These are phyloP conservation scores for Troilus luridus DNA, from an alignment of 2,888 invertebrate genomes.

Conservation along the genomic window DNA sequence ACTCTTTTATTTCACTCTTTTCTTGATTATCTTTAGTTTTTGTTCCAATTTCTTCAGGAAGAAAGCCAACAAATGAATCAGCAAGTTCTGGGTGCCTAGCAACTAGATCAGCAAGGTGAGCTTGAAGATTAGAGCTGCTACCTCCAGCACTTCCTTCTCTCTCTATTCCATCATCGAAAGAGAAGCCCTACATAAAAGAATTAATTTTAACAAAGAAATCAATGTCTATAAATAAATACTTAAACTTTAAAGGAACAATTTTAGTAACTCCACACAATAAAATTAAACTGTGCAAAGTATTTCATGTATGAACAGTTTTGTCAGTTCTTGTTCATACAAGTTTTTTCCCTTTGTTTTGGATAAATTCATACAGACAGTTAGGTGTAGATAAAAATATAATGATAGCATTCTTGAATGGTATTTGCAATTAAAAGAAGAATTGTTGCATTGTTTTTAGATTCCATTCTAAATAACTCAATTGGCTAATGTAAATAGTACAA, in stretches of 20 bases:
- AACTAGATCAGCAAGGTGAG: conserved; percentile 79
- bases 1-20: conserved; percentile 35
- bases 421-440: too few species aligned
- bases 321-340: too few species aligned
- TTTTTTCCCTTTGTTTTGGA: too few species aligned
- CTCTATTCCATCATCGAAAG: conserved; percentile 62
- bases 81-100: conserved; percentile 83
- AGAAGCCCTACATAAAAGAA: conserved; percentile 61
- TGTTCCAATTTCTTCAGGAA: conserved; percentile 11
- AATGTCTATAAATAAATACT: neutral
- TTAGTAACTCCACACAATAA: too few species aligned
- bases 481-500: too few species aligned
- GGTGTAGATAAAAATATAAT: too few species aligned
- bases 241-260: neutral
- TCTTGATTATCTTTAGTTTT: conserved; percentile 4
- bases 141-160: conserved; percentile 56
- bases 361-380: too few species aligned
- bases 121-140: conserved; percentile 60
- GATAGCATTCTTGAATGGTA: too few species aligned
- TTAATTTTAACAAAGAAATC: neutral
- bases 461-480: too few species aligned
- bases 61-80: conserved; percentile 75
- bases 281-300: too few species aligned
- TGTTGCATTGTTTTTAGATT: too few species aligned
- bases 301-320: too few species aligned